Evolutionary conservation across 2,888 invertebrate genomes (phyloP), one percentile per base, ranked within the genome.

Genomic region (Branchinecta sandiegonensis): DNA sequence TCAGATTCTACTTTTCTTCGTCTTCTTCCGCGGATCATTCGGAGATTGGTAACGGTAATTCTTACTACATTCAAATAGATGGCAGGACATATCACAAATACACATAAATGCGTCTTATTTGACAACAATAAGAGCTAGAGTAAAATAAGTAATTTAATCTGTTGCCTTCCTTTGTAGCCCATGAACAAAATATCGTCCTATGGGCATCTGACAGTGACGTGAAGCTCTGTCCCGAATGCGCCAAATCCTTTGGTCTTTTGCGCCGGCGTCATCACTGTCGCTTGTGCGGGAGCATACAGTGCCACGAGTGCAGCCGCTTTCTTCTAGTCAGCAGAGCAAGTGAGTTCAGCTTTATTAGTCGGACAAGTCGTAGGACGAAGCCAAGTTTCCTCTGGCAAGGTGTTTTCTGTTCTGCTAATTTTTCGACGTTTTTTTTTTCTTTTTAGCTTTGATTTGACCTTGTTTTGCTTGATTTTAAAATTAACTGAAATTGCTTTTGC

Each of bases 251-350:
- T 78, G 88, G 89, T 74, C 79, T 94, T 69, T 86, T 93, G 3
- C 81, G 92, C 70, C 81, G 97, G 72, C 90, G 94, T 77, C 97
- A 99, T 79, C 99, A 99, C 79, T 99, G 99, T 76, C 82, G 96
- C 71, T 82, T 97, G 6, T 97, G 93, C 77, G 96, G 96, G 1
- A 88, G 90, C 69, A 86, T 96, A 70, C 87, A 95, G 83, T 96
- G 96, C 77, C 85, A 91, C 76, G 87, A 88, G 73, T 96, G 96
- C 77, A 94, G 94, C 0, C 80, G 86, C 74, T 94, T 93, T 78
- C 80, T 96, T 73, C 83, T 88, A 65, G 81, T 90, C 71, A 82
- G 85, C 73, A 83, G 85, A 77, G 94, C 93, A 69, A 76, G 78
- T 78, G 74, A 75, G 77, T 69, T 73, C 11, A 66, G 37, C 37